A percentile compares a stretch with the other conserved stretches of the same genome.
phyloP scores from a whole-genome alignment of 2,888 invertebrate species.

The Sesia bembeciformis region DNA sequence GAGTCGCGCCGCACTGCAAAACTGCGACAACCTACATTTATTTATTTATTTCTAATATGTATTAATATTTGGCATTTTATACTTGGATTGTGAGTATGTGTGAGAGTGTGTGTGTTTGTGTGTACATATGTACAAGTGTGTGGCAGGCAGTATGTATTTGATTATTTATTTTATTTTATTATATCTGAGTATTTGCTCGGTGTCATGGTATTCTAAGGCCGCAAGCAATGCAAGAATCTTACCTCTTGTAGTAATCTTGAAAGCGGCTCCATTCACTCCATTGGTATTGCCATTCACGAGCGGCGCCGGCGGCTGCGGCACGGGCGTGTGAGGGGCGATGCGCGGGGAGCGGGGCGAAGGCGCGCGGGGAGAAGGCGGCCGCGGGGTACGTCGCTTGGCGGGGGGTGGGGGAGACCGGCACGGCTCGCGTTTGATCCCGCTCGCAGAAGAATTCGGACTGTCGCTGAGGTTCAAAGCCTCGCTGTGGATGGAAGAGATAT shows the following conservation, averaged over 20 bases:
- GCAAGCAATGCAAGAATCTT: conserved; percentile 3
- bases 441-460: conserved; percentile 59
- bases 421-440: conserved; percentile 59
- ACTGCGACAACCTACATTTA: no score
- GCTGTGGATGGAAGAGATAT: conserved; percentile 42
- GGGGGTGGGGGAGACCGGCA: conserved; percentile 68
- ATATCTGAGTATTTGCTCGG: no score
- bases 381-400: conserved; percentile 70
- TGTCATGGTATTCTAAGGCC: no score
- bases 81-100: no score
- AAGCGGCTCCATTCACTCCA: conserved; percentile 77
- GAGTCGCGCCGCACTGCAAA: no score
- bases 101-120: no score
- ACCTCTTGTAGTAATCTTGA: conserved; percentile 92
- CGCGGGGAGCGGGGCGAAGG: conserved; percentile 16
- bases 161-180: no score
- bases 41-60: no score
- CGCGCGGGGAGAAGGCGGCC: conserved; percentile 24
- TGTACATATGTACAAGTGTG: no score
- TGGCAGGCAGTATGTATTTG: no score
- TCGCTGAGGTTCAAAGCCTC: conserved; percentile 90
- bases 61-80: no score
- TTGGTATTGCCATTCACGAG: neutral
- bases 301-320: conserved; percentile 17
- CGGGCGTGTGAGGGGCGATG: conserved; percentile 8